These are phyloP conservation scores for Trypoxylon attenuatum DNA, from an alignment of 2,888 invertebrate species.

Conservation along the genomic window DNA sequence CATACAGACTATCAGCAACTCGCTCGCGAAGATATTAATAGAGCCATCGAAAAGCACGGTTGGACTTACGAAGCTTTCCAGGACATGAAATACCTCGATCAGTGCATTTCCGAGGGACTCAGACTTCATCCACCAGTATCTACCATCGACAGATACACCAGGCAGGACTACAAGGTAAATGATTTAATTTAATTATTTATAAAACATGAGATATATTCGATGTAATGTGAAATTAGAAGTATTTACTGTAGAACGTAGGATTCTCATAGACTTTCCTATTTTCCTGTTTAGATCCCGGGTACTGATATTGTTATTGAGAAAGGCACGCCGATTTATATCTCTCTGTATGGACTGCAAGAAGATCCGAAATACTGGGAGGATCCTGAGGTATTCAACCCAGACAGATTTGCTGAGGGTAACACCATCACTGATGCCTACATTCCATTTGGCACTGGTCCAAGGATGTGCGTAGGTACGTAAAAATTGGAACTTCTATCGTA, in stretches of 20 bases:
- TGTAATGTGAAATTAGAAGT: no score
- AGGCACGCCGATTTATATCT: conserved; percentile 65
- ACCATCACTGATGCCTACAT: conserved; percentile 63
- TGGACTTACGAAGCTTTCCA: conserved; percentile 66
- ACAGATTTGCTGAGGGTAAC: conserved; percentile 57
- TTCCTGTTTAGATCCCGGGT: conserved; percentile 59
- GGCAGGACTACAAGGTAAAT: conserved; percentile 59
- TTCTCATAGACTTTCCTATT: no score
- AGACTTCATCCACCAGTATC: conserved; percentile 68
- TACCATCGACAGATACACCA: conserved; percentile 65
- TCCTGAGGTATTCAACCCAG: conserved; percentile 60
- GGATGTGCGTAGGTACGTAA: conserved; percentile 54
- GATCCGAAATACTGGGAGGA: conserved; percentile 61
- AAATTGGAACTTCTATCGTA: not conserved
- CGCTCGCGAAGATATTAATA: conserved; percentile 58
- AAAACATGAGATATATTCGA: not conserved
- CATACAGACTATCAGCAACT: conserved; percentile 57
- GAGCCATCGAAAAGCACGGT: conserved; percentile 60
- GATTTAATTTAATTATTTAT: not conserved
- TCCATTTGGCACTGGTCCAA: conserved; percentile 64
- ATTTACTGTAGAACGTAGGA: no score
- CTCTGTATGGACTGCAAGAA: conserved; percentile 64
- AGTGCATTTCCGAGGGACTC: conserved; percentile 62
- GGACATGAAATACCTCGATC: conserved; percentile 68
- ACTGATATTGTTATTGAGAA: conserved; percentile 63